Conservation (phyloP, 2,888 invertebrate species). For the Malthinus flaveolus region DNA sequence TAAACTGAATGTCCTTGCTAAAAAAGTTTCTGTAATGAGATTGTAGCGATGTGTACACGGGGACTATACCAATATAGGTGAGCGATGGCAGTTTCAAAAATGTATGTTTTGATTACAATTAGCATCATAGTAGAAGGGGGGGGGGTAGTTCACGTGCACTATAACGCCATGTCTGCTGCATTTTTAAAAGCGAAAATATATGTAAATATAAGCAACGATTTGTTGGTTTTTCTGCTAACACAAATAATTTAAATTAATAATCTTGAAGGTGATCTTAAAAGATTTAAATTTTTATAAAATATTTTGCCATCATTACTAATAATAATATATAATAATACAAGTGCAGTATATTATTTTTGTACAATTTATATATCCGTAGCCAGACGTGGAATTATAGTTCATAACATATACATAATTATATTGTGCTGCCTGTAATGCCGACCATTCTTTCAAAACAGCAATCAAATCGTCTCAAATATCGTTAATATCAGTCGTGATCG, state of each 20-base stretch:
- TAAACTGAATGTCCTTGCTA: too few relatives aligned
- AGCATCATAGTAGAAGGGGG: too few relatives aligned
- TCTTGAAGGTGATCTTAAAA: conserved; percentile 17
- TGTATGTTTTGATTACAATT: too few relatives aligned
- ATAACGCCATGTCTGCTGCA: too few relatives aligned
- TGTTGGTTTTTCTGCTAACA: too few relatives aligned
- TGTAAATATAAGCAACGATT: too few relatives aligned
- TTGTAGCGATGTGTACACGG: too few relatives aligned
- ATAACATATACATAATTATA: conserved; percentile 47
- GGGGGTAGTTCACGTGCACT: too few relatives aligned
- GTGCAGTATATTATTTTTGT: conserved; percentile 38
- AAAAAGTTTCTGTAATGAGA: too few relatives aligned
- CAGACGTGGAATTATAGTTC: conserved; percentile 46
- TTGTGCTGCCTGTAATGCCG: conserved; percentile 36
- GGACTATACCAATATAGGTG: too few relatives aligned
- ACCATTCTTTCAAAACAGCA: conserved; percentile 29
- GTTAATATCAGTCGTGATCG: conserved; percentile 37
- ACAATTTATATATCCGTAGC: conserved; percentile 41
- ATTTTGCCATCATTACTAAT: conserved; percentile 33
- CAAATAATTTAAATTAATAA: not conserved
- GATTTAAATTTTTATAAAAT: conserved; percentile 22
- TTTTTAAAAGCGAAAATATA: too few relatives aligned
- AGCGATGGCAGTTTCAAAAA: too few relatives aligned
- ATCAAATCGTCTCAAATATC: conserved; percentile 37
- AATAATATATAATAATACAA: conserved; percentile 44